phyloP scores from a whole-genome alignment of 2,113 vertebrate species.

The Oreochromis spilurus region DNA sequence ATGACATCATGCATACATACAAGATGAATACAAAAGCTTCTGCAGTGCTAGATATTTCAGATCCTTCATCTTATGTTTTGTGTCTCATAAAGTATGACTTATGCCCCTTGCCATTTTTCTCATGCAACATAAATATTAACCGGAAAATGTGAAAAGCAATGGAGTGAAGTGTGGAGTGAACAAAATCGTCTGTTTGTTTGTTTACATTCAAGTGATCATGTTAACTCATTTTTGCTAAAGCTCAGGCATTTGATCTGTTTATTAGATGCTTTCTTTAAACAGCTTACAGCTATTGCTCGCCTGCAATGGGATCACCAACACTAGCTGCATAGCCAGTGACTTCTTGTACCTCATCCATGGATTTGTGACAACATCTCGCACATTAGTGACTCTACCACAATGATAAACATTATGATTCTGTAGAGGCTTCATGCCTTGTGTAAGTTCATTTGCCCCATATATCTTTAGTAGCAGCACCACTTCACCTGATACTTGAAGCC shows the following conservation, averaged over 20 bases:
- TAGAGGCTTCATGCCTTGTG: not conserved
- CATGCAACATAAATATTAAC: not conserved
- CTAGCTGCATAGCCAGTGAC: not conserved
- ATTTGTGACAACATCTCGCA: not conserved
- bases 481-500: not conserved
- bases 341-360: not conserved
- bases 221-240: not conserved
- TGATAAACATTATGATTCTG: not conserved
- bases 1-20: not conserved
- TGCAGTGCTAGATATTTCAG: not conserved
- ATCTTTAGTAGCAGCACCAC: not conserved
- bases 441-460: not conserved
- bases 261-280: not conserved
- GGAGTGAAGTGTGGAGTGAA: not conserved
- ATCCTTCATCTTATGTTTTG: not conserved
- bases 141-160: not conserved
- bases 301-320: not conserved
- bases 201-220: not conserved
- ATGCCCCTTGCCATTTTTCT: not conserved
- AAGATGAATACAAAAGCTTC: not conserved
- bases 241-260: not conserved
- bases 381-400: not conserved
- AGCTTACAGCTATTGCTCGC: not conserved
- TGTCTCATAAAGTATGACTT: not conserved
- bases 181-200: not conserved